Evolutionary conservation across 1,140 invertebrate genomes (phyloP).

Genomic region (Oryzaephilus surinamensis): DNA sequence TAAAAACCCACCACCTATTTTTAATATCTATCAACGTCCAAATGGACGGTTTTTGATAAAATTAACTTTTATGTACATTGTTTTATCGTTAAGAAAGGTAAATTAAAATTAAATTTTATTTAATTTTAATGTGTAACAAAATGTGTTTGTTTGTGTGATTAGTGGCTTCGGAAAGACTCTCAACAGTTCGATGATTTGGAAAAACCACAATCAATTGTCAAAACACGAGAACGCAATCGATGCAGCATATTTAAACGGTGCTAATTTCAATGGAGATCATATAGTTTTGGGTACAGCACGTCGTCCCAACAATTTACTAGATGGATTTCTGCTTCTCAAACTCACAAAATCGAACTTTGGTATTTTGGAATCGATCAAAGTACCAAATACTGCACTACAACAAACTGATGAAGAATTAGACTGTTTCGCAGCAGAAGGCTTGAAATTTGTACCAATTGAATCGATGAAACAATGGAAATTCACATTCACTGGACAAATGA

Average conservation of each 20-base stretch:
- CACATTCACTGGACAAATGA: constrained; percentile 50
- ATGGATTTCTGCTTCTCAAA: constrained; percentile 45
- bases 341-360: constrained; percentile 36
- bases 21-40: constrained; percentile 41
- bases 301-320: constrained; percentile 37
- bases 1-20: constrained; percentile 33
- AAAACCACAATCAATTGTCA: constrained; percentile 29
- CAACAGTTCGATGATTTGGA: background rate
- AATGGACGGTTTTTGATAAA: constrained; percentile 41
- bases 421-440: constrained; percentile 47
- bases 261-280: constrained; percentile 38
- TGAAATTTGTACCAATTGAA: constrained; percentile 37
- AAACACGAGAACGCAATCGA: too few relatives aligned
- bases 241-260: constrained; percentile 48
- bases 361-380: constrained; percentile 45
- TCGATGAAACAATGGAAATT: constrained; percentile 55
- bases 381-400: constrained; percentile 51
- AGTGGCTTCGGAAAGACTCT: too few relatives aligned
- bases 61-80: constrained; percentile 37
- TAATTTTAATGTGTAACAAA: too few relatives aligned
- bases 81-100: constrained; percentile 34
- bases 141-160: too few relatives aligned
- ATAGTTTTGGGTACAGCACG: constrained; percentile 39
- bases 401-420: constrained; percentile 37
- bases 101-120: constrained; percentile 22